These are phyloP conservation scores for Polyommatus icarus DNA, from an alignment of 2,888 invertebrate species.

Conservation along the genomic window DNA sequence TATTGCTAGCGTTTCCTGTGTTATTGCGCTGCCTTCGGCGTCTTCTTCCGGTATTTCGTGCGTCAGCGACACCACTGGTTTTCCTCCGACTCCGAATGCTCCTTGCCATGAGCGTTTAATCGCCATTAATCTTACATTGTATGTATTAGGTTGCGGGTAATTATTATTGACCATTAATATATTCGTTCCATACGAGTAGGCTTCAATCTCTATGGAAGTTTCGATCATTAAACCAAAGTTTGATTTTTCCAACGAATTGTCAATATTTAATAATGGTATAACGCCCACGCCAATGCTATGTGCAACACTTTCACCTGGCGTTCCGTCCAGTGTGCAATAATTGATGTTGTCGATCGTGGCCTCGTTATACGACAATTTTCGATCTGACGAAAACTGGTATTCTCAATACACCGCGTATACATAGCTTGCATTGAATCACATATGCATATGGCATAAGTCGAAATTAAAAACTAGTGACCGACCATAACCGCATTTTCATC, in stretches of 20 bases:
- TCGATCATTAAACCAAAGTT: background rate
- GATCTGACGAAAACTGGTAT: too few species aligned
- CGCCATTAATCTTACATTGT: conserved; percentile 6
- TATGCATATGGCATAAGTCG: too few species aligned
- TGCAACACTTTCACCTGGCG: background rate
- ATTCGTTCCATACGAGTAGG: conserved; percentile 11
- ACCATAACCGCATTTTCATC: too few species aligned
- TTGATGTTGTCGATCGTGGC: conserved; percentile 21
- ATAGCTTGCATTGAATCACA: too few species aligned
- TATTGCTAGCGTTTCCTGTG: background rate
- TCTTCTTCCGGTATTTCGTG: conserved; percentile 22
- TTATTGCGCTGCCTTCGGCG: background rate
- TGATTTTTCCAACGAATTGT: conserved; percentile 16
- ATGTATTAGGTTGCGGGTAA: conserved; percentile 27
- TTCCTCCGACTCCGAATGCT: conserved; percentile 6
- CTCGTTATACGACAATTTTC: background rate
- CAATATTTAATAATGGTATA: background rate
- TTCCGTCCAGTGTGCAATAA: conserved; percentile 5
- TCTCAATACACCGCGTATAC: too few species aligned
- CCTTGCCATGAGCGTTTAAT: conserved; percentile 11
- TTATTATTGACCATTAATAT: conserved; percentile 18
- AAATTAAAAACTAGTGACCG: too few species aligned
- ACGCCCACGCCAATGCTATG: conserved; percentile 9
- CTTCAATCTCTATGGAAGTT: conserved; percentile 21
- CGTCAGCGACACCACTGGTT: conserved; percentile 18